Percentiles rank a stretch among this genome's conserved stretches.
phyloP scores from a whole-genome alignment of 2,888 invertebrate species.

The Hypsopygia costalis region DNA sequence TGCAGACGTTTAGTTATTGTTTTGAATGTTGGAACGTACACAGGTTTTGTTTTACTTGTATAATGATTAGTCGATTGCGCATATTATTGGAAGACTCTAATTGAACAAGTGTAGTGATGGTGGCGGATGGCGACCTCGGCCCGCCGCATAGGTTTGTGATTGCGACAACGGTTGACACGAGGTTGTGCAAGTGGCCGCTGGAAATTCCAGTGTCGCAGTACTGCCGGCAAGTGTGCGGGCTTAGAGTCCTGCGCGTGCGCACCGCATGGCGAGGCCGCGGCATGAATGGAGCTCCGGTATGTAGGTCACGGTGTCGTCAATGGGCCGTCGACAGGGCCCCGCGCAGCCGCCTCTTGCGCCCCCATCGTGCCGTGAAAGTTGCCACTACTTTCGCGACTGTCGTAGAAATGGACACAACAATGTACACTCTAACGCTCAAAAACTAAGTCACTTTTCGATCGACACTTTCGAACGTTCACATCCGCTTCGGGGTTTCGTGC shows the following conservation, averaged over 20 bases:
- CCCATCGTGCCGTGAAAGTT: slow-evolving; percentile 76
- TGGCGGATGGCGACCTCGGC: slow-evolving; percentile 52
- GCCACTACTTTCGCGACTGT: slow-evolving; percentile 77
- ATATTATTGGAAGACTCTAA: slow-evolving; percentile 58
- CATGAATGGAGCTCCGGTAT: slow-evolving; percentile 77
- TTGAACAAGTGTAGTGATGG: slow-evolving; percentile 72
- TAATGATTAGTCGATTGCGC: slow-evolving; percentile 45
- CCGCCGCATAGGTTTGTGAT: slow-evolving; percentile 45
- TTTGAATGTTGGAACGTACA: background rate
- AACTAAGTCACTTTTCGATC: slow-evolving; percentile 66
- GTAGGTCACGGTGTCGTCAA: slow-evolving; percentile 80
- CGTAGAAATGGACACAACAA: slow-evolving; percentile 45
- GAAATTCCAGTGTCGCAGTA: slow-evolving; percentile 64
- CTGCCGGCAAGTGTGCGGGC: slow-evolving; percentile 47
- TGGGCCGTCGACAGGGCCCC: slow-evolving; percentile 69
- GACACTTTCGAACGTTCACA: slow-evolving; percentile 61
- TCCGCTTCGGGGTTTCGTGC: slow-evolving; percentile 73
- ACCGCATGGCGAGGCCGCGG: slow-evolving; percentile 58
- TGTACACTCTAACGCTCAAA: slow-evolving; percentile 63
- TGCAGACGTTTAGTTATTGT: background rate
- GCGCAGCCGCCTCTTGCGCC: slow-evolving; percentile 68
- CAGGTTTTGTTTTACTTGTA: slow-evolving; percentile 18
- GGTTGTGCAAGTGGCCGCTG: slow-evolving; percentile 67
- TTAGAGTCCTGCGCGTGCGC: slow-evolving; percentile 61
- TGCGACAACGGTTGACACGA: slow-evolving; percentile 58